phyloP scores from a whole-genome alignment of 2,113 vertebrate species.

The Bagarius yarrelli region DNA sequence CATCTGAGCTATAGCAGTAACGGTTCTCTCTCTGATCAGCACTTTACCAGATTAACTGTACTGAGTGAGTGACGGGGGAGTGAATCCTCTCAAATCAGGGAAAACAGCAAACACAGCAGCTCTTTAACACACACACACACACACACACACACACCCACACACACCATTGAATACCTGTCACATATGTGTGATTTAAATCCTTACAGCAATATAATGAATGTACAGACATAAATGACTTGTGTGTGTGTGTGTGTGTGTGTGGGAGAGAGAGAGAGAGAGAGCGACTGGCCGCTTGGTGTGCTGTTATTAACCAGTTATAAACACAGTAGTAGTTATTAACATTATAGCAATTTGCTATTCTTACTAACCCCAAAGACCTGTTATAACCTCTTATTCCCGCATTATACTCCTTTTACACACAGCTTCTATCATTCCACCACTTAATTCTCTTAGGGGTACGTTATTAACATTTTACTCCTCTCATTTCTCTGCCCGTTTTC shows the following conservation, averaged over 20 bases:
- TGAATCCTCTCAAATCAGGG: constrained; percentile 47
- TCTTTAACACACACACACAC: constrained; percentile 17
- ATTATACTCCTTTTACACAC: too few species aligned
- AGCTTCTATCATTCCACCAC: too few species aligned
- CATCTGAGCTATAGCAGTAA: constrained; percentile 18
- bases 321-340: too few species aligned
- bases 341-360: too few species aligned
- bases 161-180: constrained; percentile 16
- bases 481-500: too few species aligned
- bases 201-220: constrained; percentile 20
- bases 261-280: background rate
- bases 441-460: too few species aligned
- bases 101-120: constrained; percentile 41
- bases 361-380: too few species aligned
- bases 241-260: constrained; percentile 1
- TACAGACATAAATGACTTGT: constrained; percentile 13
- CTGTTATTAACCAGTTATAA: too few species aligned
- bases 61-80: constrained; percentile 37
- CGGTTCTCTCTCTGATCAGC: constrained; percentile 25
- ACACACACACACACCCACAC: constrained; percentile 28
- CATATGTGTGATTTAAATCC: constrained; percentile 7
- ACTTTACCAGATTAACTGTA: constrained; percentile 53
- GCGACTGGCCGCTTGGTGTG: too few species aligned
- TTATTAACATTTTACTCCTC: too few species aligned
- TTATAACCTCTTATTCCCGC: too few species aligned